Percentiles rank a stretch among this genome's conserved stretches.
Conservation (phyloP, 2,888 invertebrate species). For the Rhagophthalmus giganteus region DNA sequence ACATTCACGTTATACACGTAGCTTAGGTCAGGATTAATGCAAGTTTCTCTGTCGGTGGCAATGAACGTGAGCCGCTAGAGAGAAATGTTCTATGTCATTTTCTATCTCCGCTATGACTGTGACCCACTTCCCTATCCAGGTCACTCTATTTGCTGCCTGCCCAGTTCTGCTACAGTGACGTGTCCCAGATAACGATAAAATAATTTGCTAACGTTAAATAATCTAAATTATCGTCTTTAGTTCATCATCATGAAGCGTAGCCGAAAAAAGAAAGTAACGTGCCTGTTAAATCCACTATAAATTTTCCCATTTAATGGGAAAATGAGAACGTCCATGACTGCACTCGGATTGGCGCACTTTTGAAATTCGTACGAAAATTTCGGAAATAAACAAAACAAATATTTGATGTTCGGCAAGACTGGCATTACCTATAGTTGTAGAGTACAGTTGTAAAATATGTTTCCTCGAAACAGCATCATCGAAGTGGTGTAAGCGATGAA, state of each 20-base stretch:
- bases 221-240: constrained; percentile 9
- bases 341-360: too few relatives aligned
- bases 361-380: too few relatives aligned
- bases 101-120: constrained; percentile 50
- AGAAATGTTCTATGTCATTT: constrained; percentile 43
- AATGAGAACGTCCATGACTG: constrained; percentile 4
- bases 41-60: constrained; percentile 40
- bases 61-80: constrained; percentile 37
- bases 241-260: background rate
- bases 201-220: constrained; percentile 22
- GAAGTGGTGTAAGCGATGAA: too few relatives aligned
- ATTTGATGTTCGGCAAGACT: too few relatives aligned
- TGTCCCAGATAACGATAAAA: constrained; percentile 47
- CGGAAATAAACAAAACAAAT: too few relatives aligned
- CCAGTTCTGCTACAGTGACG: constrained; percentile 47
- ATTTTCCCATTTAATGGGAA: background rate
- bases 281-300: background rate
- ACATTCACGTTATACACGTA: constrained; percentile 30
- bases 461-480: too few relatives aligned
- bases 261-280: constrained; percentile 18
- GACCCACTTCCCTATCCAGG: constrained; percentile 54
- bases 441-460: too few relatives aligned
- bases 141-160: constrained; percentile 50
- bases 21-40: constrained; percentile 39
- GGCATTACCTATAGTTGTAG: too few relatives aligned